Evolutionary conservation across 2,113 vertebrate species (phyloP), one percentile per base, ranked within the genome.

Genomic region (Ochotona curzoniae): DNA sequence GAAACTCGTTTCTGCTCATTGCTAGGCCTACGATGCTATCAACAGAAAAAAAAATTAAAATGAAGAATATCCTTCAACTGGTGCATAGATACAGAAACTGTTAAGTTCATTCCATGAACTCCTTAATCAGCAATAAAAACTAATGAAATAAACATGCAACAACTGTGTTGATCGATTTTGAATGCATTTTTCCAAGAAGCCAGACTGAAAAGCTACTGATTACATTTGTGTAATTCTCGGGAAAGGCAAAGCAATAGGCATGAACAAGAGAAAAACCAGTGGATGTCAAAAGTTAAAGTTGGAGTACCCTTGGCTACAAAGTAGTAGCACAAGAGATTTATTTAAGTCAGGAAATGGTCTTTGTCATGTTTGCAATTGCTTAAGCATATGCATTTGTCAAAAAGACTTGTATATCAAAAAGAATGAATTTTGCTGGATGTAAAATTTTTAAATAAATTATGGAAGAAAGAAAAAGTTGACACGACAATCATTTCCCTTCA

Each of bases 121-220:
- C 73, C 85, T 44, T 94, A 73, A 81, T 91, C 76, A 95, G 96
- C 96, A 96, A 96, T 97, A 97, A 96, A 87, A 95, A 90, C 78
- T 76, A 70, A 85, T 84, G 64, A 93, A 92, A 54, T 76, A 70
- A 80, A 83, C 28, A 94, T 89, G 76, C 67, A 96, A 80, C 80
- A 92, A 81, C 61, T 73, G 89, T 30, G 13, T 69, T 30, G 13
- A 73, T 76, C 51, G 86, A 86, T 91, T 75, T 83, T 63, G 80
- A 47, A 81, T 91, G 61, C 49, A 96, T 90, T 90, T 93, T 95
- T 38, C 91, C 91, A 94, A 87, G 84, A 90, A 83, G 38, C 28
- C 84, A 95, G 57, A 87, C 91, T 89, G 81, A 96, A 96, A 95
- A 82, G 78, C 86, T 93, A 47, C 60, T 93, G 90, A 95, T 75